Evolutionary conservation across 2,797 vertebrate species (phyloP), one percentile per base, ranked within the genome.

Genomic region (Phoebastria nigripes): DNA sequence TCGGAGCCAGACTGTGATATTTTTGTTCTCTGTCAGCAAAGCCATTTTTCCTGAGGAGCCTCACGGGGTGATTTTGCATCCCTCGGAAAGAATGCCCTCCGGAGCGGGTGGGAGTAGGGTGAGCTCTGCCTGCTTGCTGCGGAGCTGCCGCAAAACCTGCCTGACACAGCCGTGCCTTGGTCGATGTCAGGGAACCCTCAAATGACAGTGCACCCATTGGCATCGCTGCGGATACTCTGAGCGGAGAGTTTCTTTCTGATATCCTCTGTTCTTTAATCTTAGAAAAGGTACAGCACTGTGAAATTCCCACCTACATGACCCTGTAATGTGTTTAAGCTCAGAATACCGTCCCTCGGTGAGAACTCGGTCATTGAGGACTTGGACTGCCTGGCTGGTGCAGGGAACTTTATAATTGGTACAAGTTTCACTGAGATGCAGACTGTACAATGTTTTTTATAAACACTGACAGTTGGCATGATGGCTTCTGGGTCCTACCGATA

Each of bases 121-220:
- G 70, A 81, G 51, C 52, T 63, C n/a, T 61, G 69, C 78, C 49
- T 39, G 0, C 26, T 24, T 33, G 26, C 79, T 33, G 47, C 20
- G 2, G 2, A 19, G 37, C 72, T 35, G 31, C 29, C 20, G 1
- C 22, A 10, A n/a, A 46, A 10, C 16, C 15, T 41, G 51, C 62
- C 46, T 3, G 55, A 12, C 21, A 8, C 46, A 8, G 35, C 21
- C 11, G 42, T 25, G 37, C 18, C 81, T 20, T 3, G 28, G 37
- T 20, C 44, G 8, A 0, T 2, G 35, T 3, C 24, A 6, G 35
- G 35, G 22, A 33, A 4, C 44, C 51, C 54, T 14, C 16, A 6
- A 17, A 7, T 17, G 21, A 6, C 42, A n/a, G 35, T 0, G 13
- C 41, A 37, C 20, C 54, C 44, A 0, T 6, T 3, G 13, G 31